These are phyloP conservation scores for Pseudococcus jackbeardsleyi DNA, from an alignment of 2,888 invertebrate species.

Conservation along the genomic window DNA sequence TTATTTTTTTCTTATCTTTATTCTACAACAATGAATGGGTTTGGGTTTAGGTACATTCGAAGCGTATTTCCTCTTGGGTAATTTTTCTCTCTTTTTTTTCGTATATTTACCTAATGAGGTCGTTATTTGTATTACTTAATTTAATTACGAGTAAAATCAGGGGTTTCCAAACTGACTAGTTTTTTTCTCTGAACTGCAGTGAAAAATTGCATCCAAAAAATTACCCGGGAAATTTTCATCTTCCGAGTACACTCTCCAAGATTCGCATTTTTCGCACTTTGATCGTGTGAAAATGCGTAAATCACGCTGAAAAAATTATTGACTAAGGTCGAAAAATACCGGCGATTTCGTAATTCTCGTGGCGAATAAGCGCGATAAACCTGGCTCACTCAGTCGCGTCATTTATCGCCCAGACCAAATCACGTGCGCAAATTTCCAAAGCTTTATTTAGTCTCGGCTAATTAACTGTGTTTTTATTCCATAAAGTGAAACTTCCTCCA, in stretches of 20 bases:
- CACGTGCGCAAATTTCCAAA: slow-evolving; percentile 28
- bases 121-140: no score
- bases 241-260: no score
- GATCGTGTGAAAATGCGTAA: neutral
- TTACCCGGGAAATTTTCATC: no score
- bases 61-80: no score
- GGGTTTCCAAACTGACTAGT: no score
- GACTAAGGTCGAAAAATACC: neutral
- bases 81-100: no score
- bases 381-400: neutral
- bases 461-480: slow-evolving; percentile 6
- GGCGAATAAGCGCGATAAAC: neutral
- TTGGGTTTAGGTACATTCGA: neutral
- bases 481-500: neutral
- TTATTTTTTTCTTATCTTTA: neutral
- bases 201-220: no score
- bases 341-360: neutral
- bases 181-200: no score
- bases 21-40: neutral
- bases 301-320: neutral
- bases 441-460: neutral
- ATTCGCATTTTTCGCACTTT: neutral
- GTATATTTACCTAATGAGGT: no score
- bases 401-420: neutral
- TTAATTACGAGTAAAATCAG: no score